phyloP scores from a whole-genome alignment of 2,797 vertebrate genomes.

The Sphaeramia orbicularis region DNA sequence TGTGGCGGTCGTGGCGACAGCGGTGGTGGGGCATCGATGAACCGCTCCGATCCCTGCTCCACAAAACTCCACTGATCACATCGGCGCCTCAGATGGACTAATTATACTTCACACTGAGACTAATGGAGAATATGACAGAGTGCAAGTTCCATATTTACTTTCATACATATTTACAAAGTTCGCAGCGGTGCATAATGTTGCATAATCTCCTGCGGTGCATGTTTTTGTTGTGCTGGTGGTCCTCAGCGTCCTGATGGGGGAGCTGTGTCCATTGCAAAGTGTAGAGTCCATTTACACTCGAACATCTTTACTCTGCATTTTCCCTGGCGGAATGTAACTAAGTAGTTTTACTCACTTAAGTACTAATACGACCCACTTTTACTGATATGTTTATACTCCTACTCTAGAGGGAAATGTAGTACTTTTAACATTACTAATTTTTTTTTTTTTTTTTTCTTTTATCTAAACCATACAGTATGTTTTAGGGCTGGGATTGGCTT shows the following conservation, averaged over 20 bases:
- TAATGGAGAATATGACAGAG: constrained; percentile 15
- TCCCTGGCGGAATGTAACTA: neutral
- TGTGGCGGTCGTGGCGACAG: neutral
- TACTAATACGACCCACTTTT: constrained; percentile 1
- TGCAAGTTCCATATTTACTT: constrained; percentile 10
- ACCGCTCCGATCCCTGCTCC: neutral
- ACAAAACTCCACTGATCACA: constrained; percentile 17
- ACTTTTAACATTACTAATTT: neutral
- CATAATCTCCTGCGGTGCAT: constrained; percentile 11
- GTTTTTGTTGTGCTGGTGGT: constrained; percentile 25
- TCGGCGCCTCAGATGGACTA: constrained; percentile 19
- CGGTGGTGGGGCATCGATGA: neutral
- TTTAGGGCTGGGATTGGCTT: too few species aligned
- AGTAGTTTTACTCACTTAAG: constrained; percentile 8
- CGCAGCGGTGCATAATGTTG: neutral
- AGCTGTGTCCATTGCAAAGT: constrained; percentile 63
- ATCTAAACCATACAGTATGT: too few species aligned
- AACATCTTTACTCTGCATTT: too few species aligned
- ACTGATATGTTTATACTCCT: neutral
- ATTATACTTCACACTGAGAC: constrained; percentile 18
- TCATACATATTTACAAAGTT: constrained; percentile 12
- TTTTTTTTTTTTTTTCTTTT: too few species aligned
- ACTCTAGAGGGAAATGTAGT: neutral
- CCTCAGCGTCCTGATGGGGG: constrained; percentile 61
- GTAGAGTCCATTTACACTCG: neutral